Evolutionary conservation across 2,113 vertebrate species (phyloP).

Genomic region (Andinoacara biseriatus): DNA sequence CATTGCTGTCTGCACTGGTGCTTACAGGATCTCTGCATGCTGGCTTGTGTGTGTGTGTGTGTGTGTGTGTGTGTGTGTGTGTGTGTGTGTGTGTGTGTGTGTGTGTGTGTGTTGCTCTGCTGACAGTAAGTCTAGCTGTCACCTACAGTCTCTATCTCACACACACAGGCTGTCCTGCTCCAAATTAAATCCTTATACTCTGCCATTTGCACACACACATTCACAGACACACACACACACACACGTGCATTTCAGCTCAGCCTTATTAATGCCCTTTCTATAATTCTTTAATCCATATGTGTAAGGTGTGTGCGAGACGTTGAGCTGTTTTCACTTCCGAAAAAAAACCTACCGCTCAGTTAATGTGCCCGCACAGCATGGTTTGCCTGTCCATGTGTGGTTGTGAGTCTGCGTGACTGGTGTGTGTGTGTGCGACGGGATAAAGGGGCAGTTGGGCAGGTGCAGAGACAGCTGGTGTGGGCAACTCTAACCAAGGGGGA

Average conservation of each 20-base stretch:
- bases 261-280: conserved; percentile 47
- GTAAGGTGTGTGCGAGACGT: conserved; percentile 20
- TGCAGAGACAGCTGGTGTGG: conserved; percentile 83
- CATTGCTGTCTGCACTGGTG: background rate
- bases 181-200: conserved; percentile 41
- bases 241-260: conserved; percentile 31
- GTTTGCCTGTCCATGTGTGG: conserved; percentile 17
- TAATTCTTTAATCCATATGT: conserved; percentile 57
- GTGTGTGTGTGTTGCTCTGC: conserved; percentile 23
- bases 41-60: conserved; percentile 5
- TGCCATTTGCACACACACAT: background rate
- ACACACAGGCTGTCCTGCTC: conserved; percentile 53
- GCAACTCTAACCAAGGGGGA: conserved; percentile 73
- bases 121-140: conserved; percentile 67
- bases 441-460: conserved; percentile 75
- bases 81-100: background rate
- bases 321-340: background rate
- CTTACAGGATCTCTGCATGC: background rate
- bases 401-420: conserved; percentile 13
- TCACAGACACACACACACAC: background rate
- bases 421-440: conserved; percentile 13
- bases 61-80: background rate
- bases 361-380: conserved; percentile 46
- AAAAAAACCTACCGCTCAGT: background rate
- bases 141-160: conserved; percentile 61